Base-by-base conservation (phyloP, 2,113 vertebrate genomes). In the Leucopsar rothschildi region DNA sequence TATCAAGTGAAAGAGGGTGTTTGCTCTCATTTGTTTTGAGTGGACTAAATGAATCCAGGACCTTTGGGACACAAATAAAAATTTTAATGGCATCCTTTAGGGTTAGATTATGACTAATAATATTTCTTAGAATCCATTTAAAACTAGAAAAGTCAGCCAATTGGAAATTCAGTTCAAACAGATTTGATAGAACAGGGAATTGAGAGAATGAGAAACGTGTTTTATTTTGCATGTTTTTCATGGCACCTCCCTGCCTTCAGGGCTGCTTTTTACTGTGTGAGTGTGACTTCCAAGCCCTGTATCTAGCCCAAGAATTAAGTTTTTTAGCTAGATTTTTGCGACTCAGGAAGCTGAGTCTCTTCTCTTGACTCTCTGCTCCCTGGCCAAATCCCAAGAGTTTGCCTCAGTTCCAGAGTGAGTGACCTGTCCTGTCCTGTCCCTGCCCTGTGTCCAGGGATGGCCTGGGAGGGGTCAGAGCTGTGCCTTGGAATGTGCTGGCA, bases 91-190 rank as follows among this genome's bases (percentile, higher is more conserved):
- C 66, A 45, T 93, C 77, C 47, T 95, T 95, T 86, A 96, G 85
- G 68, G 84, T 95, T 95, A 95, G 71, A 55, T 56, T 96, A 93
- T 96, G 95, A 89, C 96, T 92, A 94, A 27, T 60, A 88, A 66
- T 88, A 56, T 84, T 95, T 96, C 44, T 86, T 92, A 90, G n/a
- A 95, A 82, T 95, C 95, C 88, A 96, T 96, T 97, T 94, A 61
- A 93, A 94, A 84, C 59, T 53, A 57, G 71, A 90, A 88, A 81
- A 82, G 59, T 40, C 88, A 92, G 50, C 68, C 50, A 59, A 40
- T 59, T 79, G 79, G 44, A 82, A 82, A 86, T 81, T 56, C 31
- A 64, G 14, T 87, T 88, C 45, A 69, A 72, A 70, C 25, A 52
- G n/a, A 52, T 59, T 77, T 84, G 59, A 80, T n/a, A 69, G 76